phyloP scores from a whole-genome alignment of 2,888 invertebrate species.

The Drosophila nigricruria region DNA sequence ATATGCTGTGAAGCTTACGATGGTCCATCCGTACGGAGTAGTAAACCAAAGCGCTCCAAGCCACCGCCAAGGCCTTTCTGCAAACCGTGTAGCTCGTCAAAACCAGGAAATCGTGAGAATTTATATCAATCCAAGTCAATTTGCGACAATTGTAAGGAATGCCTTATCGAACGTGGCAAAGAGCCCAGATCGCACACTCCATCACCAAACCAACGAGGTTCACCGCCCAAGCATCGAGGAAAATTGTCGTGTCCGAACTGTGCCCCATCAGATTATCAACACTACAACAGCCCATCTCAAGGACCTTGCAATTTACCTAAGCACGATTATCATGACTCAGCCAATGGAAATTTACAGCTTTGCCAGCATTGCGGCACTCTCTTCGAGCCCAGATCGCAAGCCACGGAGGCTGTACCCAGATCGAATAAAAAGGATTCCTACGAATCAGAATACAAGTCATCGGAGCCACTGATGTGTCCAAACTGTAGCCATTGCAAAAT shows the following conservation, averaged over 20 bases:
- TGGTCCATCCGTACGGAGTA: neutral
- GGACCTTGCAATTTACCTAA: neutral
- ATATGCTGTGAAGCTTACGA: neutral
- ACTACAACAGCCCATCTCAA: neutral
- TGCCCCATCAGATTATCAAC: neutral
- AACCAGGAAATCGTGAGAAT: neutral
- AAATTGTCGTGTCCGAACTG: neutral
- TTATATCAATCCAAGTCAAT: neutral
- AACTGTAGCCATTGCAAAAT: neutral
- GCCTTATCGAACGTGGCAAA: neutral
- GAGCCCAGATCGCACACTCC: neutral
- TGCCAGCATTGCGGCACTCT: neutral
- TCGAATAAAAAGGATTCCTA: neutral
- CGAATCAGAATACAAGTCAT: neutral
- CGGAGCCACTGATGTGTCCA: neutral
- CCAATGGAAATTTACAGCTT: neutral
- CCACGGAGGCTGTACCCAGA: neutral
- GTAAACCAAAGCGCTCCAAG: neutral
- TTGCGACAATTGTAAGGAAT: neutral
- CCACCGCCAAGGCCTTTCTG: neutral
- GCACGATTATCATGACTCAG: neutral
- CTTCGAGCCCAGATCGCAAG: neutral
- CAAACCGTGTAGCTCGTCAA: neutral
- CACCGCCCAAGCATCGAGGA: neutral
- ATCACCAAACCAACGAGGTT: rapidly evolving